Conservation (phyloP, 2,797 vertebrate genomes). For the Enteromius unitaeniatus region DNA sequence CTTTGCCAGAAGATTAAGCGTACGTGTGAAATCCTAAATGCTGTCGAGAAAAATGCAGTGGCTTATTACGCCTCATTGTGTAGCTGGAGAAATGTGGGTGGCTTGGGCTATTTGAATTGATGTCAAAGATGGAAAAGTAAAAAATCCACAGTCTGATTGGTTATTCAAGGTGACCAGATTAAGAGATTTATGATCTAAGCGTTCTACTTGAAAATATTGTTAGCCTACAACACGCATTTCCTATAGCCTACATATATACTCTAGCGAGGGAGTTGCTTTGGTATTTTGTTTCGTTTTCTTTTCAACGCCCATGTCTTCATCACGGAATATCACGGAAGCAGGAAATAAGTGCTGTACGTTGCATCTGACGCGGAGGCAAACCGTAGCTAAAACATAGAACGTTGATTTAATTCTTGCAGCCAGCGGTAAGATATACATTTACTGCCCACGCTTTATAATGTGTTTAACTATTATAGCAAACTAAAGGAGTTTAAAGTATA, state of each 20-base stretch:
- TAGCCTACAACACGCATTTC: background rate
- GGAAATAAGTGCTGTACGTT: conserved; percentile 34
- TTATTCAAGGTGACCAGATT: background rate
- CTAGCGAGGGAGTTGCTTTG: background rate
- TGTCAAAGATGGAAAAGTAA: conserved; percentile 10
- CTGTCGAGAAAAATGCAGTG: conserved; percentile 52
- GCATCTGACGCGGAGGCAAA: conserved; percentile 17
- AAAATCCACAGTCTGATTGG: background rate
- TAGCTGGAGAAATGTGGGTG: conserved; percentile 32
- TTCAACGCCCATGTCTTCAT: conserved; percentile 40
- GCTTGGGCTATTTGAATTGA: background rate
- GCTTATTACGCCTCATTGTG: conserved; percentile 11
- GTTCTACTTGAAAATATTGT: background rate
- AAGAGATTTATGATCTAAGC: background rate
- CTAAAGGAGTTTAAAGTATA: background rate
- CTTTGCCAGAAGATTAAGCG: conserved; percentile 26
- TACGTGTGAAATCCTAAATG: conserved; percentile 39
- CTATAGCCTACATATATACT: background rate
- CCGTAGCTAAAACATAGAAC: background rate
- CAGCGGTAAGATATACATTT: conserved; percentile 51
- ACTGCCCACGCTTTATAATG: background rate
- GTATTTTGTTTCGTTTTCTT: conserved; percentile 25
- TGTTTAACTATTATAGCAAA: background rate
- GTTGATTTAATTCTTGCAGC: background rate
- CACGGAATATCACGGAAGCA: conserved; percentile 53